Conservation (phyloP, 2,113 vertebrate genomes). For the Setophaga coronata region DNA sequence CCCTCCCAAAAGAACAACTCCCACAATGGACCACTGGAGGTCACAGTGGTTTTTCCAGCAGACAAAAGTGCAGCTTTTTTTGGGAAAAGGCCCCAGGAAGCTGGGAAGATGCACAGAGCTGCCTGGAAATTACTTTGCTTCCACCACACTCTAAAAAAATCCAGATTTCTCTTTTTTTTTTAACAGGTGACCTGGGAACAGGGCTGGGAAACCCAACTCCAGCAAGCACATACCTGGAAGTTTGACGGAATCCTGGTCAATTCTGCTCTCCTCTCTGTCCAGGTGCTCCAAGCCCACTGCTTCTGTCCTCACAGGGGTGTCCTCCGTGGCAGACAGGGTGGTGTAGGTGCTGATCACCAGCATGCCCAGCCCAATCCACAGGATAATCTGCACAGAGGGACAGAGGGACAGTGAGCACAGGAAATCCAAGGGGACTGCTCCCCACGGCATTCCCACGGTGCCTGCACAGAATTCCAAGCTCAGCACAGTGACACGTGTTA, state of each 20-base stretch:
- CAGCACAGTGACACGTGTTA: not conserved
- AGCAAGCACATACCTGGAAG: constrained; percentile 68
- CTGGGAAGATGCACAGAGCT: not conserved
- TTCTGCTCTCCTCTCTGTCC: not conserved
- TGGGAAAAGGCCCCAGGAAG: not conserved
- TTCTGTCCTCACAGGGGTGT: constrained; percentile 51
- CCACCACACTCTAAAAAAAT: not conserved
- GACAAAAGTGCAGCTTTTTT: not conserved
- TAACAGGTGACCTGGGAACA: not conserved
- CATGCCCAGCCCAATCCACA: constrained; percentile 91
- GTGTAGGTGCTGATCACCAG: constrained; percentile 92
- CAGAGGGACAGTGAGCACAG: constrained; percentile 12
- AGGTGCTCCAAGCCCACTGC: constrained; percentile 43
- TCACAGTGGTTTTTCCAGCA: not conserved
- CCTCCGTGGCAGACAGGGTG: constrained; percentile 83
- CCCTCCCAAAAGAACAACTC: not conserved
- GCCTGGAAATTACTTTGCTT: not conserved
- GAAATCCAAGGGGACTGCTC: not conserved
- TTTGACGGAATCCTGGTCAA: constrained; percentile 50
- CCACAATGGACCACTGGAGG: accelerated
- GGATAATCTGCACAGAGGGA: constrained; percentile 80
- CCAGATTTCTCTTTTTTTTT: not conserved
- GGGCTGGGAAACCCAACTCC: not conserved
- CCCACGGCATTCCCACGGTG: accelerated
- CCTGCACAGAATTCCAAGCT: not conserved